These are phyloP conservation scores for Rhagonycha lutea DNA, from an alignment of 2,888 invertebrate genomes.

Conservation along the genomic window DNA sequence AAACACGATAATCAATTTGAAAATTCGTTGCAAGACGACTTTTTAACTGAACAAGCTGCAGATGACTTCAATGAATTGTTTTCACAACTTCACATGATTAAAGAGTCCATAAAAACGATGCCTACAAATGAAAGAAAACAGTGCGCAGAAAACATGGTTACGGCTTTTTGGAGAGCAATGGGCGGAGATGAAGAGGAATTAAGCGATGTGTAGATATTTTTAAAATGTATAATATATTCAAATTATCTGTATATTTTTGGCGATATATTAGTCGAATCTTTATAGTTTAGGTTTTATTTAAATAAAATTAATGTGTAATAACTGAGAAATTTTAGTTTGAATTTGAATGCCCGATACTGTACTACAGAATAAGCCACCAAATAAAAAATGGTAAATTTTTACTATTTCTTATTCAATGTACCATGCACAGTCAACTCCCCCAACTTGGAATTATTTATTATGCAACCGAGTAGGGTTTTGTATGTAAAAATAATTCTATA, in stretches of 20 bases:
- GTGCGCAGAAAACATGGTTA: conserved; percentile 73
- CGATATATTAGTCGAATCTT: not conserved
- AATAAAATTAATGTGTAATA: not conserved
- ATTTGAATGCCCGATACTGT: too few relatives aligned
- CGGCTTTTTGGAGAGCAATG: conserved; percentile 75
- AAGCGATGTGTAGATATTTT: conserved; percentile 46
- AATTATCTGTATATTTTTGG: not conserved
- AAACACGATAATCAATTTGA: conserved; percentile 8
- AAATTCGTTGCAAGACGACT: conserved; percentile 26
- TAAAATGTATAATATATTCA: not conserved
- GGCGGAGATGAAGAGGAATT: conserved; percentile 74
- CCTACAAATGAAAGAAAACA: conserved; percentile 67
- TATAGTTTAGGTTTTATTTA: not conserved
- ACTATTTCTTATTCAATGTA: too few relatives aligned
- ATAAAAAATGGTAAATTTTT: too few relatives aligned
- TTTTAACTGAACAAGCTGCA: conserved; percentile 38
- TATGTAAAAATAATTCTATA: too few relatives aligned
- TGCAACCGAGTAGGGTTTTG: too few relatives aligned
- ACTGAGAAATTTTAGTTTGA: too few relatives aligned
- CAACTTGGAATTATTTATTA: too few relatives aligned
- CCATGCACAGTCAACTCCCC: too few relatives aligned
- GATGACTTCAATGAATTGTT: conserved; percentile 68
- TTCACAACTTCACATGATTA: conserved; percentile 68
- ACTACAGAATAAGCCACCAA: too few relatives aligned
- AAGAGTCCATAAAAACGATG: conserved; percentile 66